Conservation (phyloP, 2,888 invertebrate species). For the Agelastica alni region DNA sequence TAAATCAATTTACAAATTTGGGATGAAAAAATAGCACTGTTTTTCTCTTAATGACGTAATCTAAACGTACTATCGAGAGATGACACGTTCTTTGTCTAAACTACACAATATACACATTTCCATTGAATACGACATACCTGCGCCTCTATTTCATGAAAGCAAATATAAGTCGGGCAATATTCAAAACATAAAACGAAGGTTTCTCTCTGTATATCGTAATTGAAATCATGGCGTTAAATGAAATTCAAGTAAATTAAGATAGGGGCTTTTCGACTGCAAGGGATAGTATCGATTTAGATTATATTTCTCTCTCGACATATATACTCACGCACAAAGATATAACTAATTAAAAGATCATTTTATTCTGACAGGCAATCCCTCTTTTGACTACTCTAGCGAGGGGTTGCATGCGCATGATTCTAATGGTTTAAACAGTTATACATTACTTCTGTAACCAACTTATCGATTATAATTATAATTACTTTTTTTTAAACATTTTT, state of each 20-base stretch:
- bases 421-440: too few relatives aligned
- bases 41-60: neutral
- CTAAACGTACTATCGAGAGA: slow-evolving; percentile 1
- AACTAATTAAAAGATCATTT: slow-evolving; percentile 57
- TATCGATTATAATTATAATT: too few relatives aligned
- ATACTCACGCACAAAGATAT: slow-evolving; percentile 54
- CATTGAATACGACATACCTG: slow-evolving; percentile 4
- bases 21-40: too few relatives aligned
- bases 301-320: slow-evolving; percentile 41
- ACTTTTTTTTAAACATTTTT: too few relatives aligned
- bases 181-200: slow-evolving; percentile 10
- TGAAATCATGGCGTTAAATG: slow-evolving; percentile 13
- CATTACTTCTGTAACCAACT: too few relatives aligned
- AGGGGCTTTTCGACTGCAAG: slow-evolving; percentile 12
- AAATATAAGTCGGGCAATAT: slow-evolving; percentile 9
- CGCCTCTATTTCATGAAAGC: slow-evolving; percentile 8
- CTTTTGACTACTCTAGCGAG: slow-evolving; percentile 46
- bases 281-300: slow-evolving; percentile 37
- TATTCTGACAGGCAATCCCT: slow-evolving; percentile 52
- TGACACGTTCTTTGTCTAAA: slow-evolving; percentile 4
- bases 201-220: slow-evolving; percentile 11
- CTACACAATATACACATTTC: slow-evolving; percentile 6
- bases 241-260: slow-evolving; percentile 14
- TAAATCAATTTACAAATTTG: too few relatives aligned
- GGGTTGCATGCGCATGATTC: too few relatives aligned